These are phyloP conservation scores for Scylla paramamosain DNA, from an alignment of 1,140 invertebrate species.

Conservation along the genomic window DNA sequence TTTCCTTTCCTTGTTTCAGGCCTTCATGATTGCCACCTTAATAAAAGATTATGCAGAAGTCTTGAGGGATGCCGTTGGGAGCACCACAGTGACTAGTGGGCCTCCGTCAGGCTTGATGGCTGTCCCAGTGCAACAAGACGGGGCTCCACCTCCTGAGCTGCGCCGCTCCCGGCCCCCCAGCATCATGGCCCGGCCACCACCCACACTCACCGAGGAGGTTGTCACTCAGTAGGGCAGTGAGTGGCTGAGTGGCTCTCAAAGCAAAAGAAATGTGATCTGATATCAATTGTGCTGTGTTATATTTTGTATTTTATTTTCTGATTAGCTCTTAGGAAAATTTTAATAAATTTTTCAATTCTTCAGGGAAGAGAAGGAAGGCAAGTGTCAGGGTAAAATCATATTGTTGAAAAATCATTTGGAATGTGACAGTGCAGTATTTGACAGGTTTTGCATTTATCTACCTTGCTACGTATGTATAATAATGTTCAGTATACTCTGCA, in stretches of 20 bases:
- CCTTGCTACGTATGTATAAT: background rate
- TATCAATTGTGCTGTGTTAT: background rate
- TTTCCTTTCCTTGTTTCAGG: slow-evolving; percentile 83
- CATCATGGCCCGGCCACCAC: slow-evolving; percentile 58
- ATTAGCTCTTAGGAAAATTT: slow-evolving; percentile 25
- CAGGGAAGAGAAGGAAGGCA: slow-evolving; percentile 34
- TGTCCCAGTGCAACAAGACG: slow-evolving; percentile 41
- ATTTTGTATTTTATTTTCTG: slow-evolving; percentile 30
- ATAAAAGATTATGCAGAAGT: slow-evolving; percentile 95
- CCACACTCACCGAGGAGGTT: slow-evolving; percentile 68
- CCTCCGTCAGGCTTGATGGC: slow-evolving; percentile 51
- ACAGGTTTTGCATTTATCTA: slow-evolving; percentile 10
- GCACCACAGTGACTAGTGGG: background rate
- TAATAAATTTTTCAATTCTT: slow-evolving; percentile 13
- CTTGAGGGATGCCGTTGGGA: slow-evolving; percentile 81
- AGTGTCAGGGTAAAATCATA: slow-evolving; percentile 49
- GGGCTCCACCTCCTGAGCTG: background rate
- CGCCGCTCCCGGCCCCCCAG: slow-evolving; percentile 41
- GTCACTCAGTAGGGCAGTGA: slow-evolving; percentile 49
- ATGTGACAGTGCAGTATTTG: slow-evolving; percentile 11
- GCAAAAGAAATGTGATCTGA: slow-evolving; percentile 14
- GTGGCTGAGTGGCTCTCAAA: background rate
- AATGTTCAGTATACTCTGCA: background rate
- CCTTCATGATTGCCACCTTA: slow-evolving; percentile 95
- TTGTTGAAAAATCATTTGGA: slow-evolving; percentile 14